Evolutionary conservation across 2,113 vertebrate genomes (phyloP).

Genomic region (Aythya baeri): DNA sequence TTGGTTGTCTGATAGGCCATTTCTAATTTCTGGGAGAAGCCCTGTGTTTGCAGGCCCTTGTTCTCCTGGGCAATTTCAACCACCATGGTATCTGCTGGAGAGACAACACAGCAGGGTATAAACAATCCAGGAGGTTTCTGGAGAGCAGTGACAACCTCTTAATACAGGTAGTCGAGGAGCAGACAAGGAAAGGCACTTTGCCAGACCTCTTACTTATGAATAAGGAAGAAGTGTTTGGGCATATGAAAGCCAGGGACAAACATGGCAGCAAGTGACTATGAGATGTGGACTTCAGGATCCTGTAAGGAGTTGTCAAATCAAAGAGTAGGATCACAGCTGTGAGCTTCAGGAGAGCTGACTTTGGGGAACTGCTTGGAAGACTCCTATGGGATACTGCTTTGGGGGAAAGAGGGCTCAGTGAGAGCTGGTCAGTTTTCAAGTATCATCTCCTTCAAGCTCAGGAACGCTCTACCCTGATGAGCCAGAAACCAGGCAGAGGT

Average conservation of each 20-base stretch:
- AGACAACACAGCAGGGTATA: not conserved
- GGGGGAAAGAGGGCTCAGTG: not conserved
- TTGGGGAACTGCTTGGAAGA: not conserved
- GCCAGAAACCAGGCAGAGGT: not conserved
- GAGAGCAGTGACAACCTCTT: not conserved
- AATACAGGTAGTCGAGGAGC: not conserved
- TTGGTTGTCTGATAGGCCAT: not conserved
- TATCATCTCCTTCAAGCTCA: not conserved
- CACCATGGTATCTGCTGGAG: not conserved
- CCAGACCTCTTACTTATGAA: not conserved
- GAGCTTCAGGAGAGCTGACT: not conserved
- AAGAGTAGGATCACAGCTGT: not conserved
- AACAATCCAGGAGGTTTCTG: not conserved
- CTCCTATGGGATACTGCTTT: rapidly evolving
- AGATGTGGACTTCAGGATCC: not conserved
- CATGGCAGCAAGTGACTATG: not conserved
- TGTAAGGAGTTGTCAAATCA: not conserved
- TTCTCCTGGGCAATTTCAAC: not conserved
- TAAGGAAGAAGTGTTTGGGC: not conserved
- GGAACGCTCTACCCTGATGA: not conserved
- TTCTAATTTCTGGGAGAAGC: not conserved
- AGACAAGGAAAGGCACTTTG: not conserved
- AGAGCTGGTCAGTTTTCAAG: not conserved
- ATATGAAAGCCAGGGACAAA: not conserved
- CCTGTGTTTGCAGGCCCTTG: not conserved